Conservation (phyloP, 1,140 invertebrate species). For the Telenomus remus region DNA sequence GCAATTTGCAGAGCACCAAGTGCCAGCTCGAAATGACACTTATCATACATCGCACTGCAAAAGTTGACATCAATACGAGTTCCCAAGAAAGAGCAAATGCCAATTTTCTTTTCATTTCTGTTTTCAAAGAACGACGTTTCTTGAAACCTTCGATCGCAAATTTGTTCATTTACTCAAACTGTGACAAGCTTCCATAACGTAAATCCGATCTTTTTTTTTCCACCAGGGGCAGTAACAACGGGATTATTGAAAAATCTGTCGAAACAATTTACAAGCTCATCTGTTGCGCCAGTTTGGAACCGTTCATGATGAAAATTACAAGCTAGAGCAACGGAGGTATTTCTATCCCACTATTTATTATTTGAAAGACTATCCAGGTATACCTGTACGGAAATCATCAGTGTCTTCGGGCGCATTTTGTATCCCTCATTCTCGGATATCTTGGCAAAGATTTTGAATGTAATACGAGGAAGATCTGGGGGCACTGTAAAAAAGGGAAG, state of each 20-base stretch:
- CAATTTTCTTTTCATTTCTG: too few relatives aligned
- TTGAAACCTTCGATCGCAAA: too few relatives aligned
- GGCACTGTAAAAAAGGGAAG: conserved; percentile 27
- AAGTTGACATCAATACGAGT: conserved; percentile 37
- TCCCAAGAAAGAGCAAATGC: conserved; percentile 38
- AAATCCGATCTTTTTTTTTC: too few relatives aligned
- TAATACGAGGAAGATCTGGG: conserved; percentile 41
- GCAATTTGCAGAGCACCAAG: conserved; percentile 60
- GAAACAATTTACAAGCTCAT: conserved; percentile 7
- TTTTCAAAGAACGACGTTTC: too few relatives aligned
- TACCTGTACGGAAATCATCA: conserved; percentile 28
- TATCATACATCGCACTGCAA: conserved; percentile 34
- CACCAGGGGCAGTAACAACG: too few relatives aligned
- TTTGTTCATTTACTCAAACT: too few relatives aligned
- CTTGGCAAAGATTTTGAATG: conserved; percentile 10
- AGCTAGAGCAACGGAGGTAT: conserved; percentile 12
- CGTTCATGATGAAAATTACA: conserved; percentile 31
- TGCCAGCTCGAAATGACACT: conserved; percentile 54
- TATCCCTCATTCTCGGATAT: conserved; percentile 39
- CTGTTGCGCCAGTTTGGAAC: not conserved
- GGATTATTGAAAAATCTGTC: not conserved
- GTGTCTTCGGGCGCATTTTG: conserved; percentile 22
- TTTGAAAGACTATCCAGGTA: conserved; percentile 45
- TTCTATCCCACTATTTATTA: conserved; percentile 21
- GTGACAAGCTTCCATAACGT: too few relatives aligned